phyloP scores from a whole-genome alignment of 2,888 invertebrate genomes.

The Tetanocera ferruginea region DNA sequence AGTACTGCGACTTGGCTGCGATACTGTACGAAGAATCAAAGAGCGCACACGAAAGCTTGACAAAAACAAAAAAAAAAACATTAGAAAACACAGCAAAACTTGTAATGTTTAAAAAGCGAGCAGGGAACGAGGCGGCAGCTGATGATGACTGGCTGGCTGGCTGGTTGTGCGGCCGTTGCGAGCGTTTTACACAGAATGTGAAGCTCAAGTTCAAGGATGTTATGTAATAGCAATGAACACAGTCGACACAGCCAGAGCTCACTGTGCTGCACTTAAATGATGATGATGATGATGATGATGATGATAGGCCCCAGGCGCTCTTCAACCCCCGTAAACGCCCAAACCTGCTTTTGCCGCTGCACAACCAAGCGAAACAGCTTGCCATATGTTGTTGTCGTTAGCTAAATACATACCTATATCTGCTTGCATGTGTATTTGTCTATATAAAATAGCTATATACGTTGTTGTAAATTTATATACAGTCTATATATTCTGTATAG shows the following conservation, averaged over 20 bases:
- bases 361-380: no score
- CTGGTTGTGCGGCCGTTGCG: not conserved
- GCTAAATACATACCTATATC: conserved; percentile 14
- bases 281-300: not conserved
- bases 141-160: no score
- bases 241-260: conserved; percentile 36
- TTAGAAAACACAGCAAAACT: not conserved
- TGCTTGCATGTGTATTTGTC: conserved; percentile 26
- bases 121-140: not conserved
- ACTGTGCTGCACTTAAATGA: conserved; percentile 5
- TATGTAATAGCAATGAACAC: conserved; percentile 60
- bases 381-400: not conserved
- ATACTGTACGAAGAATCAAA: conserved; percentile 37
- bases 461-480: not conserved
- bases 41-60: conserved; percentile 11
- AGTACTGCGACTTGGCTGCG: not conserved
- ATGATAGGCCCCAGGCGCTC: not conserved
- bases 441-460: conserved; percentile 16
- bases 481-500: not conserved
- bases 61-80: not conserved
- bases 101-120: not conserved
- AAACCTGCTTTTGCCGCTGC: no score
- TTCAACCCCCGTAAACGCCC: no score
- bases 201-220: conserved; percentile 70
- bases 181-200: conserved; percentile 47